Base-by-base conservation (phyloP, 2,888 invertebrate genomes). In the Synergus gifuensis region DNA sequence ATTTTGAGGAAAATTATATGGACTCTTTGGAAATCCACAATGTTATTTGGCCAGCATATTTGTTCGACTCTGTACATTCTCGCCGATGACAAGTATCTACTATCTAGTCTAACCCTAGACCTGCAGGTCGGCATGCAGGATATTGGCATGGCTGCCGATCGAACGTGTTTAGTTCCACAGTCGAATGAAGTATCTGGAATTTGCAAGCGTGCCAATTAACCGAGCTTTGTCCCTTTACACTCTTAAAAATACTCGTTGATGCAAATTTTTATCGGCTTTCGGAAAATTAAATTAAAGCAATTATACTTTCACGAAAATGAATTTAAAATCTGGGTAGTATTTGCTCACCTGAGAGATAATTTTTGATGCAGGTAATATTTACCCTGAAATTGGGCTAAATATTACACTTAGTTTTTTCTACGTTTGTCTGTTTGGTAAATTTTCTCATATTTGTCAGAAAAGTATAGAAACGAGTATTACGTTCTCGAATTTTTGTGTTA, bases 171-270 rank as follows among this genome's bases (percentile, higher is more conserved):
- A 18, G 58, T 58, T 58, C 58, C 58, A 18, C 58, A 58, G 18
- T n/a, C 22, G 12, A 60, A 60, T 60, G 60, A 60, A 60, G 60
- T 60, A 60, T 60, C 60, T 60, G 60, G 22, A 60, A 60, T 22
- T 60, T 22, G 4, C 4, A 22, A 9, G 22, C 18, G 22, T 58
- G 18, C 18, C 18, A 46, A 12, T 46, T 46, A 12, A 46, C 46
- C 12, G 9, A 46, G 12, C 11, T 46, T 46, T 60, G 22, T 12
- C 22, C 11, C 2, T 9, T 22, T 11, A 60, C 4, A 18, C 60
- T 60, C 60, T 9, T 2, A 22, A 18, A 60, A 60, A 60, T 58
- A 0, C 16, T 58, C n/a, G 18, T 58, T 9, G 18, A 9, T 58
- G 11, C 18, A 58, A 18, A 58, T 58, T 0, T 58, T 58, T 18